Evolutionary conservation across 2,888 invertebrate genomes (phyloP).

Genomic region (Andrena flavipes): DNA sequence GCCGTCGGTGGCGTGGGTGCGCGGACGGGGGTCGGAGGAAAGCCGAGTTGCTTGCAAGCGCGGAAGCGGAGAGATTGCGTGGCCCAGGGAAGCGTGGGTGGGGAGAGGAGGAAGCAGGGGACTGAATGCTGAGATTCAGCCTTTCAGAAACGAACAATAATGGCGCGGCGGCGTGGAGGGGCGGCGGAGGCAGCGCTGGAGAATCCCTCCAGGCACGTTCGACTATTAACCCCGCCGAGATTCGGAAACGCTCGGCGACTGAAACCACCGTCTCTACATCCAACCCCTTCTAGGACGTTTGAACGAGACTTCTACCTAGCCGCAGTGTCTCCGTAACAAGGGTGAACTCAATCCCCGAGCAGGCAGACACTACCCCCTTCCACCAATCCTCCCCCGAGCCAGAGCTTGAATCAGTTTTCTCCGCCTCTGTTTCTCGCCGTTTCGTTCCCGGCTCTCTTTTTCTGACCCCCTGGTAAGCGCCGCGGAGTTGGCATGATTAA

Average conservation of each 20-base stretch:
- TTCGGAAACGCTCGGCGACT: constrained; percentile 74
- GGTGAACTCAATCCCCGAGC: constrained; percentile 62
- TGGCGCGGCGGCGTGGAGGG: constrained; percentile 42
- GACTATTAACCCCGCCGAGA: constrained; percentile 79
- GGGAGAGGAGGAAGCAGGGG: constrained; percentile 53
- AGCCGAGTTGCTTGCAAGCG: constrained; percentile 50
- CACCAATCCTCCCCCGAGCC: not conserved
- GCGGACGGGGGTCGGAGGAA: constrained; percentile 14
- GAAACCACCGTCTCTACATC: constrained; percentile 69
- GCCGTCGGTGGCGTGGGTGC: constrained; percentile 42
- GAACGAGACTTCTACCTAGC: constrained; percentile 67
- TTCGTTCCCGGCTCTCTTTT: constrained; percentile 18
- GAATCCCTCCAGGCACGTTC: constrained; percentile 76
- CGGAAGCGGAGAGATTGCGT: constrained; percentile 56
- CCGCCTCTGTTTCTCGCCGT: constrained; percentile 17
- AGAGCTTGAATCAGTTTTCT: constrained; percentile 29
- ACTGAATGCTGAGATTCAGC: constrained; percentile 63
- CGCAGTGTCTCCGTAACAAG: constrained; percentile 68
- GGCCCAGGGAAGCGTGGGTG: constrained; percentile 9
- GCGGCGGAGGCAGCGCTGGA: constrained; percentile 51
- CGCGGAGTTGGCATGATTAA: constrained; percentile 64
- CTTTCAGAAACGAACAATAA: constrained; percentile 69
- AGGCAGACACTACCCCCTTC: constrained; percentile 50
- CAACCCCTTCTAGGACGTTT: constrained; percentile 68
- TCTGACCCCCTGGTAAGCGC: constrained; percentile 6